Evolutionary conservation across 2,113 vertebrate species (phyloP).

Genomic region (Perca flavescens): DNA sequence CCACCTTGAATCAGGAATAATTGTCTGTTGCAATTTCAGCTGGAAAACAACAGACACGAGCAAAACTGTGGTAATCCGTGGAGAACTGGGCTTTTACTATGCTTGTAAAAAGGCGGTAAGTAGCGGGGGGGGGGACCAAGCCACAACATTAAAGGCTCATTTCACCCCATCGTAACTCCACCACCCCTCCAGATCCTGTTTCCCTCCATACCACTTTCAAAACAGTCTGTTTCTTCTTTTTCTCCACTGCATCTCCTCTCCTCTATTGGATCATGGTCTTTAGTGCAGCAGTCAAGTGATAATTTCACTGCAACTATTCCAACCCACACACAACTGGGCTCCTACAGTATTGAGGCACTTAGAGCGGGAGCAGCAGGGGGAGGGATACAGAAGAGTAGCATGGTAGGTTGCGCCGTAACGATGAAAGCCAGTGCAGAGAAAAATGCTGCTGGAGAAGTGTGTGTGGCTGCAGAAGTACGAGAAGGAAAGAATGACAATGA

Average conservation of each 20-base stretch:
- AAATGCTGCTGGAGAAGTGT: neutral
- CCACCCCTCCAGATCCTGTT: neutral
- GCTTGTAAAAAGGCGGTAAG: neutral
- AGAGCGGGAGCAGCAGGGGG: constrained; percentile 40
- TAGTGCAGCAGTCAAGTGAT: constrained; percentile 36
- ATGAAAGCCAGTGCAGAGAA: constrained; percentile 39
- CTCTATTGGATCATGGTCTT: constrained; percentile 6
- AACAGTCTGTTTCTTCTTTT: neutral
- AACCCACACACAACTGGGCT: constrained; percentile 48
- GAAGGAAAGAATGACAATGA: neutral
- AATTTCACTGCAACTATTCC: constrained; percentile 59
- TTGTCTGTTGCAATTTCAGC: constrained; percentile 13
- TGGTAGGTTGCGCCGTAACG: constrained; percentile 70
- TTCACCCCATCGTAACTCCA: constrained; percentile 5
- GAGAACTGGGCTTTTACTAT: neutral
- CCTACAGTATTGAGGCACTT: constrained; percentile 41
- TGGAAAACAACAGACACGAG: neutral
- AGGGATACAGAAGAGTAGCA: constrained; percentile 42
- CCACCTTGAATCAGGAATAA: constrained; percentile 33
- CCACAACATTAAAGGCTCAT: neutral
- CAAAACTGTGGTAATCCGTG: constrained; percentile 7
- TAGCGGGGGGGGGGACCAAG: neutral
- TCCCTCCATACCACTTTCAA: constrained; percentile 3
- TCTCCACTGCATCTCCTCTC: neutral
- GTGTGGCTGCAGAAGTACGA: constrained; percentile 17